Evolutionary conservation across 2,113 vertebrate genomes (phyloP), one percentile per base, ranked within the genome.

Genomic region (Syngnathoides biaculeatus): DNA sequence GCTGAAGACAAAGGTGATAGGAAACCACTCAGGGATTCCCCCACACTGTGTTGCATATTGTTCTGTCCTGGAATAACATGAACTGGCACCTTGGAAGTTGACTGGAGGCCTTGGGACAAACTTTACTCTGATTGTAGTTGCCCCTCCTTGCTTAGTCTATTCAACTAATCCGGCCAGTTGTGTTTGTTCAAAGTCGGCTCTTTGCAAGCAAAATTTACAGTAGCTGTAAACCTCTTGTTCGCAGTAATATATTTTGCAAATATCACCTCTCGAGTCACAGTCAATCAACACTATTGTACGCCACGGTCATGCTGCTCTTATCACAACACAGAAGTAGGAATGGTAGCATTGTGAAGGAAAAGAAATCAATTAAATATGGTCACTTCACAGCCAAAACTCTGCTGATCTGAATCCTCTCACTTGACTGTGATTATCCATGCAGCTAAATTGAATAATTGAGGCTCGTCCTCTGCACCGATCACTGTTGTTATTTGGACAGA

Each of bases 371-470:
- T 78, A 74, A 87, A 86, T 81, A 69, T 81, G 82, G 85, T 87
- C 80, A 85, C 43, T 73, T 79, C 61, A 24, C 62, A 77, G 75
- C 78, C 82, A 76, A 84, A 82, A 81, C 64, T 73, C 74, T 64
- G 69, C 80, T 86, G 82, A 86, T 86, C 79, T 79, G 80, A 74
- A 80, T 83, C 78, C 72, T 86, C 77, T 68, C 80, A 75, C 83
- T 67, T 78, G 40, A 56, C 72, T 79, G 59, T 79, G 79, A 74
- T 82, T 77, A 78, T 76, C 72, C 72, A 38, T 64, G 64, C 0
- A 12, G 64, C 59, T 68, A 81, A 77, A 86, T 78, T 81, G 69
- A 87, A 79, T 80, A 81, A 82, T 79, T 71, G 73, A 64, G 48
- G 57, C 65, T 73, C 17, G 14, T 80, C 39, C 53, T 71, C 68